These are phyloP conservation scores for Petrolisthes cinctipes DNA, from an alignment of 2,888 invertebrate genomes.

Conservation along the genomic window DNA sequence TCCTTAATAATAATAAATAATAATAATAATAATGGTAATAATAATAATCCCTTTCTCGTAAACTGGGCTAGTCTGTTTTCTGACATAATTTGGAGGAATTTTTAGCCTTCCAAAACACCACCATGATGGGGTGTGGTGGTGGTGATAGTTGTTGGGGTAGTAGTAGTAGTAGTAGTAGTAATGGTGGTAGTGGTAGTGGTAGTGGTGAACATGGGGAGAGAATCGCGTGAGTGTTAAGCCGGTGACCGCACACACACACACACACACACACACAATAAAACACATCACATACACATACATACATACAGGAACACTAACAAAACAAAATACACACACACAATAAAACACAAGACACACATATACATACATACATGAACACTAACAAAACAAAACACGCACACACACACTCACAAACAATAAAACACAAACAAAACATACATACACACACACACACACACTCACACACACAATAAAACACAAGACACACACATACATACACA, in stretches of 20 bases:
- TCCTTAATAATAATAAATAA: too few relatives aligned
- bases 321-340: background rate
- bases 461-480: background rate
- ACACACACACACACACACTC: background rate
- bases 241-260: background rate
- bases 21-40: too few relatives aligned
- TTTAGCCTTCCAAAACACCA: background rate
- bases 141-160: background rate
- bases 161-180: background rate
- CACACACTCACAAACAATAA: background rate
- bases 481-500: background rate
- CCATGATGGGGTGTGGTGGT: background rate
- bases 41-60: too few relatives aligned
- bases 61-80: too few relatives aligned
- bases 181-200: background rate
- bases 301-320: background rate
- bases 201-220: background rate
- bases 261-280: background rate
- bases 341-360: background rate
- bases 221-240: background rate
- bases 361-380: background rate
- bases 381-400: background rate
- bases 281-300: background rate
- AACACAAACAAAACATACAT: background rate
- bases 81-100: background rate